Conservation (phyloP, 1,140 invertebrate species). For the Sitobion miscanthi region DNA sequence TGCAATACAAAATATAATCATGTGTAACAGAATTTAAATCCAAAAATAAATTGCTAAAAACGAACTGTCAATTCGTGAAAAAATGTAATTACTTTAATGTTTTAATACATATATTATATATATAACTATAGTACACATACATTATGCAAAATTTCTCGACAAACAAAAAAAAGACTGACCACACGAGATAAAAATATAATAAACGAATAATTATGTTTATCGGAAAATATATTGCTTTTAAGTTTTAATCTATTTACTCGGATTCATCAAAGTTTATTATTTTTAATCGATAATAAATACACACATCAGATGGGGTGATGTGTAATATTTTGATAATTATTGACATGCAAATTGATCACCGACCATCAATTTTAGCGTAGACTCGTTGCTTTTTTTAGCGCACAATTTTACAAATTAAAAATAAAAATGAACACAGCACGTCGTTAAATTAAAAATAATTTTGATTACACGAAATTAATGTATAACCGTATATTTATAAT, state of each 20-base stretch:
- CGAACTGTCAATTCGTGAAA: not conserved
- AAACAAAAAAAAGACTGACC: not conserved
- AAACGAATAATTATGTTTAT: not conserved
- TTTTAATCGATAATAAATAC: not conserved
- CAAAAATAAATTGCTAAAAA: not conserved
- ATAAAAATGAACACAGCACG: not conserved
- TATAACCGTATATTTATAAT: not conserved
- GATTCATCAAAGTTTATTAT: not conserved
- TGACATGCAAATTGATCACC: not conserved
- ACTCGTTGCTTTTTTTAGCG: not conserved
- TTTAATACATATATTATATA: too few relatives aligned
- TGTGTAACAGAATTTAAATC: not conserved
- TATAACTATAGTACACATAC: not conserved
- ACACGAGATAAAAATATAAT: not conserved
- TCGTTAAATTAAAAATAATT: not conserved
- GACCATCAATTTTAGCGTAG: not conserved
- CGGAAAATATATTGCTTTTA: not conserved
- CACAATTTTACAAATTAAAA: not conserved
- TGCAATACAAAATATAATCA: not conserved
- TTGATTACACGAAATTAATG: not conserved
- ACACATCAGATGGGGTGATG: not conserved
- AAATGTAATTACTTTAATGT: not conserved
- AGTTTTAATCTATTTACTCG: not conserved
- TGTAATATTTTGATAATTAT: not conserved
- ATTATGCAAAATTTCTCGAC: not conserved